Base-by-base conservation (phyloP, 2,113 vertebrate genomes). In the Myiozetetes cayanensis region DNA sequence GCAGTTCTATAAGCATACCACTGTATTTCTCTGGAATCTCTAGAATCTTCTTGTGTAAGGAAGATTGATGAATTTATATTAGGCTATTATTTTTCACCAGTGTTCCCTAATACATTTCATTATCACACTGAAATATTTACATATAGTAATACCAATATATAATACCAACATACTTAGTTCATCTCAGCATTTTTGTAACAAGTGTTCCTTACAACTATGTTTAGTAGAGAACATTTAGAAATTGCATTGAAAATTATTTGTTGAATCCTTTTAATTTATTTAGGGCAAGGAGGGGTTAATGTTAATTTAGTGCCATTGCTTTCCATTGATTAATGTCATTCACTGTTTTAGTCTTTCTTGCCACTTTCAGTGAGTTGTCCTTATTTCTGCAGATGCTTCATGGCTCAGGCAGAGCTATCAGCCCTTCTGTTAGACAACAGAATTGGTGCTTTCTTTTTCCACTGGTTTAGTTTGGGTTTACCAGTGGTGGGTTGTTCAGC, bases 381-480 rank as follows among this genome's bases (percentile, higher is more conserved):
- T 58, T 8, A 4, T 56, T 58, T 67, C 35, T 85, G 47, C 43
- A 61, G 61, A 19, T 39, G 47, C 14, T 28, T 56, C 61, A 11
- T 71, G 30, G 23, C 47, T 80, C 52, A 52, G 52, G 24, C 43
- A 56, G 47, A 47, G 44, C 23, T 52, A 2, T 43, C 28, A 55
- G 1, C n/a, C n/a, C 59, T 52, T 63, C 39, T 37, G 0, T 33
- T 39, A 59, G 7, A 12, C 2, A 35, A 18, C 6, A 49, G 53
- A 44, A 43, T 24, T 12, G 20, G 0, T 35, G 41, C 50, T 8
- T 0, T 2, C 35, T 70, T 46, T 4, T 66, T 11, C 39, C 4
- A 0, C 35, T 70, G 55, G 2, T 67, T 88, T 17, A n/a, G 10
- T 12, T 19, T 1, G 5, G 25, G 9, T 49, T 84, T 78, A 41